Evolutionary conservation across 2,797 vertebrate genomes (phyloP).

Genomic region (Neoniphon sammara): DNA sequence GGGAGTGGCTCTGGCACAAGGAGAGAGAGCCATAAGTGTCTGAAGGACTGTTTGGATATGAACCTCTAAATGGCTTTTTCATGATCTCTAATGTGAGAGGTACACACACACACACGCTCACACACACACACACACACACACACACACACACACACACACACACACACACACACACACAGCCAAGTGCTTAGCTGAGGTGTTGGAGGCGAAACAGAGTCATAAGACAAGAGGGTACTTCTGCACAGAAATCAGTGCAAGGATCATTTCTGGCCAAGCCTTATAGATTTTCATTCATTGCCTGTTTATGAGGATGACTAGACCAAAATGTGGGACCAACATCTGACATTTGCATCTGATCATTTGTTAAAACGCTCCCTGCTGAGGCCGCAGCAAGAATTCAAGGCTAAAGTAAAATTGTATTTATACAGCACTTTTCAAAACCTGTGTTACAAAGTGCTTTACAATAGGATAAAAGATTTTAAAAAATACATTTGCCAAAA

Average conservation of each 20-base stretch:
- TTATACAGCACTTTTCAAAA: too few species aligned
- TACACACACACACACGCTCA: too few species aligned
- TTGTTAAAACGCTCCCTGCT: background rate
- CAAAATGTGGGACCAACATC: background rate
- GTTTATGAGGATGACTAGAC: background rate
- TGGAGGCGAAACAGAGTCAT: background rate
- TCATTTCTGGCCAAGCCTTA: background rate
- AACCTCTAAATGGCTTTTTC: background rate
- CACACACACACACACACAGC: too few species aligned
- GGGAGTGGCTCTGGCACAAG: constrained; percentile 53
- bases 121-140: too few species aligned
- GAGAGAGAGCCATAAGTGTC: constrained; percentile 30
- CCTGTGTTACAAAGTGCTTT: too few species aligned
- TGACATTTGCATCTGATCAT: too few species aligned
- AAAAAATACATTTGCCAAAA: too few species aligned
- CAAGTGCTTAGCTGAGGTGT: background rate
- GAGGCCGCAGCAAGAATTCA: constrained; percentile 12
- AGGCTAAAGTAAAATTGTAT: background rate
- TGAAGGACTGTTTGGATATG: constrained; percentile 1
- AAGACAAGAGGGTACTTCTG: background rate
- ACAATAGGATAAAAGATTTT: too few species aligned
- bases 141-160: too few species aligned
- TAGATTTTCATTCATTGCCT: background rate
- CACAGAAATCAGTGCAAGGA: background rate
- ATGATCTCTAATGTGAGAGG: too few species aligned